Conservation (phyloP, 2,113 vertebrate species). For the Aldabrachelys gigantea region DNA sequence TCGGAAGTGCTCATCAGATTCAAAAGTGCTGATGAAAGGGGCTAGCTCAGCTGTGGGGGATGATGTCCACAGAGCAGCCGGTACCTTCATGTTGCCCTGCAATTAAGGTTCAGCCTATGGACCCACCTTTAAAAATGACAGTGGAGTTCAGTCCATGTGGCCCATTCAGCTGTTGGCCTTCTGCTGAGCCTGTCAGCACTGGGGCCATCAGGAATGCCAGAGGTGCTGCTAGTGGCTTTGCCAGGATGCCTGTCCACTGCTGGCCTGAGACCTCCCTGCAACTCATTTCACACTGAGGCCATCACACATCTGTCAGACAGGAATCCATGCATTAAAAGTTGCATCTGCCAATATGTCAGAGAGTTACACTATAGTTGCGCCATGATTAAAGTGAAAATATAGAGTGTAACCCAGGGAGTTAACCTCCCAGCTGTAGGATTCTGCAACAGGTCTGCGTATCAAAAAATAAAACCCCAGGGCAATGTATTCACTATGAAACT, state of each 20-base stretch:
- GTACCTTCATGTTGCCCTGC: too few relatives aligned
- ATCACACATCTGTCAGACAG: slow-evolving; percentile 58
- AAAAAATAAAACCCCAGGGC: slow-evolving; percentile 49
- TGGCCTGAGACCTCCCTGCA: slow-evolving; percentile 27
- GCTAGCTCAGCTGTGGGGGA: neutral
- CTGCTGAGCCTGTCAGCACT: neutral
- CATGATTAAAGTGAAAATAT: slow-evolving; percentile 19
- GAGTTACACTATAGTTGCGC: neutral
- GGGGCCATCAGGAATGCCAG: neutral
- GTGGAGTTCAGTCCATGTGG: neutral
- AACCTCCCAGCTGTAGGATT: slow-evolving; percentile 54
- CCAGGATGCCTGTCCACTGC: neutral
- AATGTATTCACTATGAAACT: slow-evolving; percentile 51
- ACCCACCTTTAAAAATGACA: neutral
- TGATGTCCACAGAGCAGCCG: neutral
- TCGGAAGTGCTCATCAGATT: neutral
- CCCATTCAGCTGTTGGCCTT: neutral
- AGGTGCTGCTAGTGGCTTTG: neutral
- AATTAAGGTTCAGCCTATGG: neutral
- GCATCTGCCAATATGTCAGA: neutral
- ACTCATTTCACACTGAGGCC: slow-evolving; percentile 16
- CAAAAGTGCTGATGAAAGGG: neutral
- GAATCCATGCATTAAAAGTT: slow-evolving; percentile 8
- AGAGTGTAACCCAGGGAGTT: slow-evolving; percentile 51
- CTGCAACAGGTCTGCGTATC: slow-evolving; percentile 34